Base-by-base conservation (phyloP, 2,113 vertebrate species). In the Lontra canadensis region DNA sequence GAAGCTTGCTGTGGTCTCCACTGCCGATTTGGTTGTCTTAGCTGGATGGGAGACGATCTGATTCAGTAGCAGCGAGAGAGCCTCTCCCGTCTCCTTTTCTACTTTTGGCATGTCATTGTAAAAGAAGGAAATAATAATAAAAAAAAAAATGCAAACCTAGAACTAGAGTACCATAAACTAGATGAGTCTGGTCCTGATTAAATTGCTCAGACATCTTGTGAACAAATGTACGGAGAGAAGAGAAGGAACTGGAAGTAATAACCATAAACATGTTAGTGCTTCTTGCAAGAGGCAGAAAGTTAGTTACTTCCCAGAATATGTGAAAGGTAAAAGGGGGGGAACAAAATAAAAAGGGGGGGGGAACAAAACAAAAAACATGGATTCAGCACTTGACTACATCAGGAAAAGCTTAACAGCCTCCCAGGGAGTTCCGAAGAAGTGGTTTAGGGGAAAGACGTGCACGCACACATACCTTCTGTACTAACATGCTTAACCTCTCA, bases 401-500 rank as follows among this genome's bases (percentile, higher is more conserved):
- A 96, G 59, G n/a, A 36, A 8, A 36, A 83, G 76, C 85, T 94
- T 57, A 94, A 81, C 83, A 85, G 94, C 89, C 82, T 95, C 89
- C 83, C 71, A 94, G 96, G 97, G 97, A 98, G 90, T 93, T 95
- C 93, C 44, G 83, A 71, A 97, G 97, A 97, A 90, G 94, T 3
- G 34, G 83, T 76, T 74, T 47, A 74, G 86, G 25, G 73, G 39
- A n/a, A 15, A 44, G 34, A 11, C 7, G 0, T 6, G 9, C 8
- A 2, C 1, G 1, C 52, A 29, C 52, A 49, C 17, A 23, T 52
- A 18, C 42, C 65, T 82, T 84, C 80, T 31, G 42, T 34, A 31
- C 89, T 96, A 93, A 92, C 90, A 52, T 71, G 26, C 90, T 98
- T 97, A 95, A 97, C 98, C 97, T 97, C 98, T 96, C 89, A 55